These are phyloP conservation scores for Xenopus petersii DNA, from an alignment of 2,797 vertebrate genomes.

Conservation along the genomic window DNA sequence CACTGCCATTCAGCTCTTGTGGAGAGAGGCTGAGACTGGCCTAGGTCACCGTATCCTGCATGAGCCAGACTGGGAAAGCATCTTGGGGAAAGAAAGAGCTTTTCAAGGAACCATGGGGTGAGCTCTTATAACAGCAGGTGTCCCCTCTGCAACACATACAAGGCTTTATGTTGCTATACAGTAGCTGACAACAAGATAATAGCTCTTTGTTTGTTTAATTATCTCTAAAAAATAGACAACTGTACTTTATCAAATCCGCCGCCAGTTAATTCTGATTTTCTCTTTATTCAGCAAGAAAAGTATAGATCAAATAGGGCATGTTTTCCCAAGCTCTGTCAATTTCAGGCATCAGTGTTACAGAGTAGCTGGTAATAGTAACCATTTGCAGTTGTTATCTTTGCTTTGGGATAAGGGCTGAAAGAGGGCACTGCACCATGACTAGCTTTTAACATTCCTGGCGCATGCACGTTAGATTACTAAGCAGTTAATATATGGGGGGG, in stretches of 20 bases:
- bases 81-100: constrained; percentile 82
- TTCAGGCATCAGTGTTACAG: no score
- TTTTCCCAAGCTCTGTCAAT: neutral
- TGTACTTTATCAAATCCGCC: constrained; percentile 54
- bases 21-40: constrained; percentile 79
- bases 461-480: no score
- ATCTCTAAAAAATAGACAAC: constrained; percentile 50
- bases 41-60: constrained; percentile 87
- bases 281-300: constrained; percentile 57
- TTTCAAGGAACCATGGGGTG: constrained; percentile 73
- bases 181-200: constrained; percentile 82
- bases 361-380: no score
- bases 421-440: no score
- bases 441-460: no score
- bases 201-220: constrained; percentile 67
- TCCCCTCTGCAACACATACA: constrained; percentile 81
- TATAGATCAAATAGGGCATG: constrained; percentile 35
- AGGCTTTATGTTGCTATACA: constrained; percentile 79
- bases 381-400: no score
- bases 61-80: constrained; percentile 85
- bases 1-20: constrained; percentile 83
- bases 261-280: neutral
- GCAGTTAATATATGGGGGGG: no score
- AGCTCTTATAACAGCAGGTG: constrained; percentile 90
- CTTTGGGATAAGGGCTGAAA: no score